Percentiles rank a stretch among this genome's conserved stretches.
phyloP scores from a whole-genome alignment of 2,113 vertebrate species.

The Ardeotis arabs region DNA sequence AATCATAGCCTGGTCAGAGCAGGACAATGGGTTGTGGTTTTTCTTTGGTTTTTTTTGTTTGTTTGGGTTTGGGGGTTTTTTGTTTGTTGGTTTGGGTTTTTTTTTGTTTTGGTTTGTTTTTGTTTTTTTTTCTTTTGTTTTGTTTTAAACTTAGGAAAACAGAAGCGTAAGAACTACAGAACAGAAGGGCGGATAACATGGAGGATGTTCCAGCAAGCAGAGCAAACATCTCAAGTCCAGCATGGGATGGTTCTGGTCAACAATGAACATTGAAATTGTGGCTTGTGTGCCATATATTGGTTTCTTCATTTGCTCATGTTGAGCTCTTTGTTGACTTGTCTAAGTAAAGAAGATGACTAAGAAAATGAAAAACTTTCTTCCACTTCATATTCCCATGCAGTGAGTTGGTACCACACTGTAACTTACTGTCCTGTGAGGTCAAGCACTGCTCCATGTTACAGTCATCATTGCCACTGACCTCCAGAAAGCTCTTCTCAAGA shows the following conservation, averaged over 20 bases:
- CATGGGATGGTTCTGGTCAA: not conserved
- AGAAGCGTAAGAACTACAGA: not conserved
- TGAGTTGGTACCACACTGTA: not conserved
- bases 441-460: not conserved
- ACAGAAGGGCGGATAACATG: not conserved
- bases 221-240: not conserved
- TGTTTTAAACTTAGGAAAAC: not conserved
- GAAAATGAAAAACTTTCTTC: not conserved
- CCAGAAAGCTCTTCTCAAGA: not conserved
- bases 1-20: not conserved
- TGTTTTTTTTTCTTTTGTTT: no score
- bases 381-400: no score
- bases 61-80: no score
- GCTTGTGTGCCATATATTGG: accelerated
- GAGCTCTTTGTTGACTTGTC: not conserved
- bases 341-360: not conserved
- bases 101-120: no score
- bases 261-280: accelerated
- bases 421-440: not conserved
- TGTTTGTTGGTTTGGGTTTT: not conserved
- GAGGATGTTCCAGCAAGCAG: not conserved
- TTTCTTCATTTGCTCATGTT: not conserved
- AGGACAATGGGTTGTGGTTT: not conserved
- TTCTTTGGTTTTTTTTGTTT: not conserved
- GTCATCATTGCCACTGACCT: not conserved